A percentile compares a stretch with the other conserved stretches of the same genome.
Evolutionary conservation across 2,888 invertebrate species (phyloP).

Genomic region (Morinoia aosen): DNA sequence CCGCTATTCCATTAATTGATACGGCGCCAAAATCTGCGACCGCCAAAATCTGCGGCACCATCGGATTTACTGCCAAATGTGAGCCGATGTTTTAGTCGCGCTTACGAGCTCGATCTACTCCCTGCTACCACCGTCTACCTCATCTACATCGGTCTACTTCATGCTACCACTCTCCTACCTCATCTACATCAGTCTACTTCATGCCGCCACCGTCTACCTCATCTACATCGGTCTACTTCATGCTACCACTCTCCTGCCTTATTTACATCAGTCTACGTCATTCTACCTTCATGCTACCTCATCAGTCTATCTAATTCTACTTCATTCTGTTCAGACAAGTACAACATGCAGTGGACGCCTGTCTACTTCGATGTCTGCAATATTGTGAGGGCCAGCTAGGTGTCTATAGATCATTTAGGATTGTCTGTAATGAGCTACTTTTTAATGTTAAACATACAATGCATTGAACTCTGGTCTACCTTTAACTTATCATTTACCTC

Average conservation of each 20-base stretch:
- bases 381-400: not conserved
- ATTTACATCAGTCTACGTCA: not conserved
- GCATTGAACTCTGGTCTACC: too few species aligned
- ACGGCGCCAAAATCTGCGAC: not conserved
- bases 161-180: not conserved
- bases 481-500: too few species aligned
- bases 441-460: too few species aligned
- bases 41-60: not conserved
- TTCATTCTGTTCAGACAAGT: too few species aligned
- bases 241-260: not conserved
- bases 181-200: not conserved
- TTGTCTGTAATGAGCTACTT: too few species aligned
- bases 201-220: not conserved
- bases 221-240: not conserved
- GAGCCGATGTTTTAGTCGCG: not conserved
- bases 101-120: not conserved
- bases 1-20: not conserved
- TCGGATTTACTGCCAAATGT: not conserved
- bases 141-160: not conserved
- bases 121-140: not conserved
- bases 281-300: too few species aligned
- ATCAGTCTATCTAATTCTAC: too few species aligned
- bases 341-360: too few species aligned
- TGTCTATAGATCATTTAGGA: too few species aligned
- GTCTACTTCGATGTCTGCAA: not conserved